phyloP scores from a whole-genome alignment of 1,140 invertebrate genomes.

The Anadara kagoshimensis region DNA sequence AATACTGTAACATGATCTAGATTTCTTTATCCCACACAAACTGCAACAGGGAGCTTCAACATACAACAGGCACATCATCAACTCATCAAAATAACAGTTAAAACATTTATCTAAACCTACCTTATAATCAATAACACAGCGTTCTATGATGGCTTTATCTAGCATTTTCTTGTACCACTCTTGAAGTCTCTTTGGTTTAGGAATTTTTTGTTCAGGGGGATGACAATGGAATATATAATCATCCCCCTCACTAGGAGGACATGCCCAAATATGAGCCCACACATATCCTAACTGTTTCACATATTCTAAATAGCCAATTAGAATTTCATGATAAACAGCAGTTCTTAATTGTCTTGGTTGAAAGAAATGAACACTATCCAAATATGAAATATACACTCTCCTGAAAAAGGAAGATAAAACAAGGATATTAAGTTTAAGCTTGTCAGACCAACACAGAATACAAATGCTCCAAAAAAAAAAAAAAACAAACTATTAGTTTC shows the following conservation, averaged over 20 bases:
- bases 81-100: not conserved
- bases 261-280: conserved; percentile 99
- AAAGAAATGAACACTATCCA: conserved; percentile 99
- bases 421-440: not conserved
- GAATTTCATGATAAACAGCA: conserved; percentile 99
- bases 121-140: conserved; percentile 99
- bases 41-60: not conserved
- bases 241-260: conserved; percentile 99
- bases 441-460: no score
- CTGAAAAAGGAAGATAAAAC: conserved; percentile 73
- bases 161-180: conserved; percentile 99
- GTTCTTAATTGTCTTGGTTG: conserved; percentile 97
- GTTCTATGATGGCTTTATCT: conserved; percentile 98
- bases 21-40: not conserved
- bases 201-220: conserved; percentile 99
- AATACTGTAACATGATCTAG: not conserved
- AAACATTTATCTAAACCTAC: conserved; percentile 72
- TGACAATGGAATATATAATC: conserved; percentile 99
- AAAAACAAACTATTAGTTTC: no score
- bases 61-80: not conserved
- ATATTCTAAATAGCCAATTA: conserved; percentile 99
- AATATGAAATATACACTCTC: conserved; percentile 98
- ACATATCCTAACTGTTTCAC: conserved; percentile 92
- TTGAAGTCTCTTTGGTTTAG: conserved; percentile 98
- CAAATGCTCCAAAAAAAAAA: no score